phyloP scores from a whole-genome alignment of 2,888 invertebrate species.

The Augochlorella aurata region DNA sequence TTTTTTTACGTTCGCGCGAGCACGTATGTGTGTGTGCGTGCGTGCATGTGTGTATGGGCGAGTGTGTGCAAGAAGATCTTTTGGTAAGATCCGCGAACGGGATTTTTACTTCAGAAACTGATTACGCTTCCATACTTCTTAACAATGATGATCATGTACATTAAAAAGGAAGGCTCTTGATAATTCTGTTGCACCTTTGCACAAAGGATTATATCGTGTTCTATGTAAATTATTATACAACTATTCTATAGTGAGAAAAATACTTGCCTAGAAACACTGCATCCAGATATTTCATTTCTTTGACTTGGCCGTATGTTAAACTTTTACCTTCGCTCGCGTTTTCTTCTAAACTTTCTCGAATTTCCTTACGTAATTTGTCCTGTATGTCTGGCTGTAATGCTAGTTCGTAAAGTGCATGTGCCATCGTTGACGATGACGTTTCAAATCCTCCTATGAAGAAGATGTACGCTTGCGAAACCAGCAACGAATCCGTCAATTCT shows the following conservation, averaged over 20 bases:
- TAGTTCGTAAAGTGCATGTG: slow-evolving; percentile 69
- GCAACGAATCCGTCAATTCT: slow-evolving; percentile 62
- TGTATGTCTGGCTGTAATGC: slow-evolving; percentile 67
- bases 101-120: no score
- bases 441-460: slow-evolving; percentile 73
- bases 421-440: slow-evolving; percentile 44
- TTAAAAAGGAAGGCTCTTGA: no score
- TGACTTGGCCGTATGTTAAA: not conserved
- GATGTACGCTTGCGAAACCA: slow-evolving; percentile 69
- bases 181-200: no score
- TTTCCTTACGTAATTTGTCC: slow-evolving; percentile 55
- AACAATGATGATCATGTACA: no score
- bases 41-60: no score
- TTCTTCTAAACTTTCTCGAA: not conserved
- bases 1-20: no score
- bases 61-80: no score
- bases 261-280: not conserved
- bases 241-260: not conserved
- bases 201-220: no score
- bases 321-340: not conserved
- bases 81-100: no score
- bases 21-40: no score
- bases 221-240: no score
- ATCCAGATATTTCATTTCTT: slow-evolving; percentile 8
- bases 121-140: no score